Conservation (phyloP, 2,888 invertebrate genomes). For the Machimus atricapillus region DNA sequence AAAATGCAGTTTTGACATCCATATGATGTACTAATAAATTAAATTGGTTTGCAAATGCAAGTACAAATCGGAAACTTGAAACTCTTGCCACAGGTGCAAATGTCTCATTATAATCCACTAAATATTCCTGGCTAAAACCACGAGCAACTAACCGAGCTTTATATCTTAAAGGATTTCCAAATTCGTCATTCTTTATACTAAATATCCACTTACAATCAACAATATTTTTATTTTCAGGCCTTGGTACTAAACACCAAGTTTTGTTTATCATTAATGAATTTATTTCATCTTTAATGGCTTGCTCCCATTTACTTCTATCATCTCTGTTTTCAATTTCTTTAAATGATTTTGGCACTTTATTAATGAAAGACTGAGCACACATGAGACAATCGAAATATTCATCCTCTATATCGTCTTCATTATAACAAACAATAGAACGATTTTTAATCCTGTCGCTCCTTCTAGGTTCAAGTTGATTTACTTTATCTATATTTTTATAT, state of each 20-base stretch:
- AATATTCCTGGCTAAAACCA: too few species aligned
- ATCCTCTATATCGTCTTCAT: constrained; percentile 23
- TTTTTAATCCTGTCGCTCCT: constrained; percentile 41
- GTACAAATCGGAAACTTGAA: too few species aligned
- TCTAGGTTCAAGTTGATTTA: not conserved
- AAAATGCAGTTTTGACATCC: too few species aligned
- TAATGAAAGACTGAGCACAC: constrained; percentile 18
- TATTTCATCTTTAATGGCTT: constrained; percentile 5
- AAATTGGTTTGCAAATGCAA: too few species aligned
- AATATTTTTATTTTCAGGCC: constrained; percentile 41
- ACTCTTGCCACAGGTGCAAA: too few species aligned
- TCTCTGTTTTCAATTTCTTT: constrained; percentile 41
- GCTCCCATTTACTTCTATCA: constrained; percentile 45
- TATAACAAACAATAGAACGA: constrained; percentile 17
- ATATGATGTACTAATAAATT: too few species aligned
- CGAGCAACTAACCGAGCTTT: too few species aligned
- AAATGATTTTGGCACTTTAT: constrained; percentile 35
- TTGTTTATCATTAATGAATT: too few species aligned
- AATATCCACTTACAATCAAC: constrained; percentile 27
- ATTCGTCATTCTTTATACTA: constrained; percentile 42
- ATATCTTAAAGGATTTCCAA: constrained; percentile 9
- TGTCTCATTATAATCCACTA: too few species aligned
- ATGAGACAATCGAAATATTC: not conserved
- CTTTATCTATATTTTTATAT: not conserved
- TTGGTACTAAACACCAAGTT: too few species aligned